Evolutionary conservation across 1,140 invertebrate genomes (phyloP).

Genomic region (Trypoxylus dichotomus): DNA sequence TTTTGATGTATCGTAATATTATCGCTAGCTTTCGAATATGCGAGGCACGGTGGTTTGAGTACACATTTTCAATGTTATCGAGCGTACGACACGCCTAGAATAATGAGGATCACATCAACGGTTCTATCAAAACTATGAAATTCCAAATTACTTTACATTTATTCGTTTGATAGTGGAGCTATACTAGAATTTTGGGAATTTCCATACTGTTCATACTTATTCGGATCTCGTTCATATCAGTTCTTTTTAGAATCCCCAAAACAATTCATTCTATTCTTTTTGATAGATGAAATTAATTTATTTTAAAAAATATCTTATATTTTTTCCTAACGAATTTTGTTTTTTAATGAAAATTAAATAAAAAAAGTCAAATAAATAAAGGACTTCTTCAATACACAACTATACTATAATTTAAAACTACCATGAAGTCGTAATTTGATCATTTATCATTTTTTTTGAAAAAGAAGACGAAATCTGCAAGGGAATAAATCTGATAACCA

Average conservation of each 20-base stretch:
- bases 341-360: too few relatives aligned
- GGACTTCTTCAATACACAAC: too few relatives aligned
- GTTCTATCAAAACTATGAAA: constrained; percentile 5
- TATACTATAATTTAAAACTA: too few relatives aligned
- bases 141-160: constrained; percentile 12
- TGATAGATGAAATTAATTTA: background rate
- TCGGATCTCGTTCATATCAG: background rate
- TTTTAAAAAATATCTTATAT: too few relatives aligned
- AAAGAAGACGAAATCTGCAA: too few relatives aligned
- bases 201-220: background rate
- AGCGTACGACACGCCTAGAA: background rate
- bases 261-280: background rate
- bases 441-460: too few relatives aligned
- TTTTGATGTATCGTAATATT: background rate
- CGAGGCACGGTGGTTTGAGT: background rate
- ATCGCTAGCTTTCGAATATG: constrained; percentile 12
- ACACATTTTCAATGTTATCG: constrained; percentile 11
- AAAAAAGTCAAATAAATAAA: too few relatives aligned
- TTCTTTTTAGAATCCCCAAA: background rate
- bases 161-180: background rate
- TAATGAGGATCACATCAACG: background rate
- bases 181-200: background rate
- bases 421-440: too few relatives aligned
- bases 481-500: too few relatives aligned
- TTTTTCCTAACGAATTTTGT: too few relatives aligned